phyloP scores from a whole-genome alignment of 2,888 invertebrate species.

The Parnassius apollo region DNA sequence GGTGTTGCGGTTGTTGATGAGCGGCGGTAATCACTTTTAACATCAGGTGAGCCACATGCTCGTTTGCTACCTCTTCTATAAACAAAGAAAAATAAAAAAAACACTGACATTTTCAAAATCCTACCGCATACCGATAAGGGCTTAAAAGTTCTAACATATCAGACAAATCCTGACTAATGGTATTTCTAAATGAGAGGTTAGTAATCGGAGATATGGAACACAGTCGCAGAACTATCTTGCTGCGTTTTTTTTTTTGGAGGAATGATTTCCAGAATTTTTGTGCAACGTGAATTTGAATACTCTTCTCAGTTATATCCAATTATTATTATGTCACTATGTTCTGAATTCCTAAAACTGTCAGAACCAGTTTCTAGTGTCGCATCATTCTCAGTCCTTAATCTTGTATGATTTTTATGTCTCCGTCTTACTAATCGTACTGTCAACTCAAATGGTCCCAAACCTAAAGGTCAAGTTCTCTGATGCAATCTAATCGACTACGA shows the following conservation, averaged over 20 bases:
- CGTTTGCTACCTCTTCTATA: too few species aligned
- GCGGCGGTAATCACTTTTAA: too few species aligned
- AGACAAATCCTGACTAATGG: too few species aligned
- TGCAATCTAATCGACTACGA: too few species aligned
- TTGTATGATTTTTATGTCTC: slow-evolving; percentile 70
- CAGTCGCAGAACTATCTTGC: slow-evolving; percentile 60
- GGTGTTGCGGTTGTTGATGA: too few species aligned
- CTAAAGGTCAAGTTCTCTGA: too few species aligned
- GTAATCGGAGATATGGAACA: neutral
- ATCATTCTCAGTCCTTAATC: slow-evolving; percentile 65
- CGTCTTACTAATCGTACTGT: slow-evolving; percentile 45
- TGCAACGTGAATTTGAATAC: slow-evolving; percentile 64
- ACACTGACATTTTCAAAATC: too few species aligned
- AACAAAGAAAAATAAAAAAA: too few species aligned
- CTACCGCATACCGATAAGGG: too few species aligned
- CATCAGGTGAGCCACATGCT: too few species aligned
- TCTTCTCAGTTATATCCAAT: slow-evolving; percentile 69
- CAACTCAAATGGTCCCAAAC: too few species aligned
- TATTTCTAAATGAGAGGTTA: neutral
- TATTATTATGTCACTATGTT: slow-evolving; percentile 51
- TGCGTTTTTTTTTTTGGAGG: slow-evolving; percentile 75
- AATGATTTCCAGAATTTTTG: slow-evolving; percentile 58
- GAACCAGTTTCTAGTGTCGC: slow-evolving; percentile 67
- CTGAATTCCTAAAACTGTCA: slow-evolving; percentile 53
- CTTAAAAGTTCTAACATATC: too few species aligned